Evolutionary conservation across 2,113 vertebrate genomes (phyloP), one percentile per base, ranked within the genome.

Genomic region (Hyperopisus bebe): DNA sequence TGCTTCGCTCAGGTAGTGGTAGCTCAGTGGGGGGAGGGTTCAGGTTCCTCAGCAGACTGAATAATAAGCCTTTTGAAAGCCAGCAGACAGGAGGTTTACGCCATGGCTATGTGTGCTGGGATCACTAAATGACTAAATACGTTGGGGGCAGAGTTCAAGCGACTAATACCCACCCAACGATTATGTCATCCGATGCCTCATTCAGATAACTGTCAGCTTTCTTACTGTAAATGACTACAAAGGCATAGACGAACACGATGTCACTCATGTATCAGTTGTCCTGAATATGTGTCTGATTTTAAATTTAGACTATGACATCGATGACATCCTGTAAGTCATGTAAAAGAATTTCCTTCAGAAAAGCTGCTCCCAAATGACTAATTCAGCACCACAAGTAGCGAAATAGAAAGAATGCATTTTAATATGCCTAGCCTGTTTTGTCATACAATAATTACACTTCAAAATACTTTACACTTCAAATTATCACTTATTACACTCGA

Each of bases 281-380:
- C 1, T 74, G 74, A 80, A 80, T 80, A 7, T 80, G 70, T 77
- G 74, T 80, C 31, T 42, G 35, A 80, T 35, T 80, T 80, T 80
- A 80, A 80, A 80, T 80, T 80, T 80, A 80, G 74, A 80, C 31
- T 80, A 19, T 80, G 74, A 80, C 74, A 80, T 35, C 35, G 74
- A 42, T 80, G 31, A 80, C 35, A 80, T 80, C 74, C 74, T 80
- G 74, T 35, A 80, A 80, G 74, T 80, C 74, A 42, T 80, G 35
- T 80, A 80, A 80, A 80, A 80, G 31, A 80, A 80, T 80, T 80
- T 80, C 74, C 74, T 80, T 80, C 74, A 80, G 74, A 80, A 42
- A 80, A 42, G 74, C 62, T 70, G 74, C 31, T 39, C 31, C 74
- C 31, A 80, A 80, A 80, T 80, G 74, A 39, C 35, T 80, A 80